Percentiles rank a stretch among this genome's conserved stretches.
These are phyloP conservation scores for Craniophora ligustri DNA, from an alignment of 2,888 invertebrate species.

Conservation along the genomic window DNA sequence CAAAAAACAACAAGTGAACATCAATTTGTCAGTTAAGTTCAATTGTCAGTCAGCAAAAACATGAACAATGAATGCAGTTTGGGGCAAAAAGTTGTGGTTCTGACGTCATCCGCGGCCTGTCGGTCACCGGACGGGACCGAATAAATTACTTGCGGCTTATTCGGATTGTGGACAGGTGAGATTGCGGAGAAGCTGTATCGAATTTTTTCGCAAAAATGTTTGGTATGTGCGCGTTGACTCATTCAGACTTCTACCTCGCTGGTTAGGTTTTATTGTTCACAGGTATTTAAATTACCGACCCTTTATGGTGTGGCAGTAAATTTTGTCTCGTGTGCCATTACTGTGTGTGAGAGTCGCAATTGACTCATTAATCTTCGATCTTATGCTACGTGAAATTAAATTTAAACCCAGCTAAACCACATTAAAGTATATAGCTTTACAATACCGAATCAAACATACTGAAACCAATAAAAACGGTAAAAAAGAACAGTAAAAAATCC, in stretches of 20 bases:
- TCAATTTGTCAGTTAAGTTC: constrained; percentile 30
- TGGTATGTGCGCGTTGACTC: constrained; percentile 45
- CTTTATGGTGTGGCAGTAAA: constrained; percentile 21
- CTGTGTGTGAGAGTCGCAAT: constrained; percentile 19
- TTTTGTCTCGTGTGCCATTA: constrained; percentile 21
- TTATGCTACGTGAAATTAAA: constrained; percentile 23
- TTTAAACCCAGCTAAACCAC: constrained; percentile 1
- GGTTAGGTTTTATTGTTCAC: constrained; percentile 34
- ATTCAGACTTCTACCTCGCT: constrained; percentile 31
- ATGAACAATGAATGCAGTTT: constrained; percentile 52
- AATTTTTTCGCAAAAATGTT: constrained; percentile 61
- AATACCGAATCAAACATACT: constrained; percentile 20
- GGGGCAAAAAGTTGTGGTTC: constrained; percentile 54
- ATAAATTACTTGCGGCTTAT: constrained; percentile 73
- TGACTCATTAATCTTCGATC: constrained; percentile 38
- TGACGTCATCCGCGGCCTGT: constrained; percentile 64
- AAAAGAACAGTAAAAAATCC: constrained; percentile 23
- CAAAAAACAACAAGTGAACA: constrained; percentile 7
- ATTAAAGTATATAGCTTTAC: constrained; percentile 20
- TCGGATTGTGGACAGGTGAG: constrained; percentile 80
- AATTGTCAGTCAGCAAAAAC: constrained; percentile 42
- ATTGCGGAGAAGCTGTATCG: constrained; percentile 58
- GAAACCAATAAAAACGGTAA: constrained; percentile 24
- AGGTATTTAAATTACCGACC: constrained; percentile 46
- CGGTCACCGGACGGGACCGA: constrained; percentile 58